phyloP scores from a whole-genome alignment of 2,113 vertebrate genomes.

The Dolichallabes microphthalmus region DNA sequence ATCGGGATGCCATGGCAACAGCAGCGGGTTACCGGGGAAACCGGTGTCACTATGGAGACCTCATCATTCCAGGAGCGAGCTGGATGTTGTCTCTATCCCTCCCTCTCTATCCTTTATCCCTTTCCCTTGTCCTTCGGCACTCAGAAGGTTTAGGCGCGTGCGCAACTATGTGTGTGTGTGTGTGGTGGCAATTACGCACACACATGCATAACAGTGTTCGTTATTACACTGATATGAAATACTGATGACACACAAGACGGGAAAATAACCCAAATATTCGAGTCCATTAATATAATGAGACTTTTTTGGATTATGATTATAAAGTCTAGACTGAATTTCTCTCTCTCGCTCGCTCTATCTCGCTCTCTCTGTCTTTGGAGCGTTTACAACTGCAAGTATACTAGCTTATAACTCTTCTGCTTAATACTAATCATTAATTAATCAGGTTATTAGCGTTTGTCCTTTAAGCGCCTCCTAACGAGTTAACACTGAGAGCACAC shows the following conservation, averaged over 20 bases:
- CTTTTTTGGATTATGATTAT: background rate
- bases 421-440: conserved; percentile 32
- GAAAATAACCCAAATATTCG: background rate
- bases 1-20: conserved; percentile 89
- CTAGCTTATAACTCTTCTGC: conserved; percentile 5
- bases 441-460: background rate
- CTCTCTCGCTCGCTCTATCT: background rate
- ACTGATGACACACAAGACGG: conserved; percentile 1
- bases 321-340: background rate
- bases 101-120: conserved; percentile 65
- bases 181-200: background rate
- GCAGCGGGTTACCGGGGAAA: conserved; percentile 91
- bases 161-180: background rate
- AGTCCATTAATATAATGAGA: conserved; percentile 17
- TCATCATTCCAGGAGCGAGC: conserved; percentile 85
- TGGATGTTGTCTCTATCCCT: conserved; percentile 67
- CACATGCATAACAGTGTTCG: background rate
- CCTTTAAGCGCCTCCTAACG: background rate
- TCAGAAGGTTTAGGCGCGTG: conserved; percentile 9
- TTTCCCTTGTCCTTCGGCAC: conserved; percentile 59
- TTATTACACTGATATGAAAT: conserved; percentile 22
- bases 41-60: conserved; percentile 90
- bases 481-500: conserved; percentile 34
- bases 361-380: background rate
- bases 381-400: conserved; percentile 14